Evolutionary conservation across 2,888 invertebrate genomes (phyloP).

Genomic region (Scotopteryx bipunctaria): DNA sequence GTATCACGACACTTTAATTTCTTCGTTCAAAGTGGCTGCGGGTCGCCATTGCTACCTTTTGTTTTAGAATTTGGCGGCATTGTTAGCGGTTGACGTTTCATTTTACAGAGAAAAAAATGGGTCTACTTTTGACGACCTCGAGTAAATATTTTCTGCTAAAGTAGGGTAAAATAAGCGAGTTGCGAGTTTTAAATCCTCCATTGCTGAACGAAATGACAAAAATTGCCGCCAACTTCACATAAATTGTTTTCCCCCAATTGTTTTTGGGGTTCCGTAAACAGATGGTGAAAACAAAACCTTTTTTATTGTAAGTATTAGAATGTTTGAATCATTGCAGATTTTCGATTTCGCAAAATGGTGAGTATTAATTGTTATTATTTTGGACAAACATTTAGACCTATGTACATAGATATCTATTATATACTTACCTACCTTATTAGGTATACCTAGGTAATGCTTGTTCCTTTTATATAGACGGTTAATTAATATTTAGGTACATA

Average conservation of each 20-base stretch:
- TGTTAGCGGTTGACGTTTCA: slow-evolving; percentile 6
- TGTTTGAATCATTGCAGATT: too few species aligned
- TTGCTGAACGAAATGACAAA: not conserved
- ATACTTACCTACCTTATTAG: too few species aligned
- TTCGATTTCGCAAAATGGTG: too few species aligned
- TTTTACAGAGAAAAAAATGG: not conserved
- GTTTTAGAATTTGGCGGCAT: slow-evolving; percentile 10
- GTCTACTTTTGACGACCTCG: not conserved
- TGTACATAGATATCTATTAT: too few species aligned
- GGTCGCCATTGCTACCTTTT: slow-evolving; percentile 14
- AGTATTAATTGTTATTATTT: too few species aligned
- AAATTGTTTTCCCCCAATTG: not conserved
- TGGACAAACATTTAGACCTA: too few species aligned
- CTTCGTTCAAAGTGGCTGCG: slow-evolving; percentile 11
- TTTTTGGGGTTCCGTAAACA: not conserved
- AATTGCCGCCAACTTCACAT: slow-evolving; percentile 1
- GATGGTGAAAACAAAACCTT: not conserved
- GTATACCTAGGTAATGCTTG: too few species aligned
- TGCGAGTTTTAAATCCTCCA: not conserved
- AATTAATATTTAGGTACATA: too few species aligned
- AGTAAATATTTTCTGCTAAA: not conserved
- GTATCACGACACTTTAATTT: slow-evolving; percentile 32
- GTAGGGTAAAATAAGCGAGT: not conserved
- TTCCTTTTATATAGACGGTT: too few species aligned
- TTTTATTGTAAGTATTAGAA: too few species aligned